Evolutionary conservation across 2,888 invertebrate genomes (phyloP), one percentile per base, ranked within the genome.

Genomic region (Piscicola geometra): DNA sequence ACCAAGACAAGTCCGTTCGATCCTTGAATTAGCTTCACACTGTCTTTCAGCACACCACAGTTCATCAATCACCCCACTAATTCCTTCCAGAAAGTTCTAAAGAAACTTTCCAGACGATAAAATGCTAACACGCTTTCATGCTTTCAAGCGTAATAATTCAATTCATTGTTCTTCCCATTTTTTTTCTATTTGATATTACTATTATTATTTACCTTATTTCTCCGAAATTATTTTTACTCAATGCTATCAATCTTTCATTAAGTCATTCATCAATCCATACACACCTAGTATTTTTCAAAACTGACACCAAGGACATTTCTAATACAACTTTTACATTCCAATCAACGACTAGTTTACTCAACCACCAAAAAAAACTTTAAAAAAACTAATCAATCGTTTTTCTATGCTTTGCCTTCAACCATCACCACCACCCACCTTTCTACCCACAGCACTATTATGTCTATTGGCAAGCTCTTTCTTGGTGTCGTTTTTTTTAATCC

Each of bases 361-460:
- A n/a, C n/a, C n/a, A n/a, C n/a, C n/a, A n/a, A n/a, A n/a, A n/a
- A n/a, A n/a, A n/a, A n/a, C n/a, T n/a, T n/a, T n/a, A n/a, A n/a
- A n/a, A n/a, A n/a, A n/a, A n/a, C n/a, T n/a, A n/a, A n/a, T n/a
- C n/a, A n/a, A n/a, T n/a, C n/a, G n/a, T 41, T 15, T 15, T 41
- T 41, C 41, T 41, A 41, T 41, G 41, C 41, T 15, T 15, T 15
- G 9, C 41, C 41, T 41, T 15, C 15, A 5, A 41, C 41, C 5
- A 9, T 41, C 41, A 5, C 5, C 41, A 5, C 41, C 41, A 41
- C 15, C 41, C 32, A 92, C 92, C 89, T 90, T 89, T 83, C 92
- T 87, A 70, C 92, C 93, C 35, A 91, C 90, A 75, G 90, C 88
- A 83, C 89, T 90, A 84, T 93, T 93, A 84, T 92, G 91, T 82